These are phyloP conservation scores for Drosophila ananassae DNA, from an alignment of 1,140 invertebrate species.

Conservation along the genomic window DNA sequence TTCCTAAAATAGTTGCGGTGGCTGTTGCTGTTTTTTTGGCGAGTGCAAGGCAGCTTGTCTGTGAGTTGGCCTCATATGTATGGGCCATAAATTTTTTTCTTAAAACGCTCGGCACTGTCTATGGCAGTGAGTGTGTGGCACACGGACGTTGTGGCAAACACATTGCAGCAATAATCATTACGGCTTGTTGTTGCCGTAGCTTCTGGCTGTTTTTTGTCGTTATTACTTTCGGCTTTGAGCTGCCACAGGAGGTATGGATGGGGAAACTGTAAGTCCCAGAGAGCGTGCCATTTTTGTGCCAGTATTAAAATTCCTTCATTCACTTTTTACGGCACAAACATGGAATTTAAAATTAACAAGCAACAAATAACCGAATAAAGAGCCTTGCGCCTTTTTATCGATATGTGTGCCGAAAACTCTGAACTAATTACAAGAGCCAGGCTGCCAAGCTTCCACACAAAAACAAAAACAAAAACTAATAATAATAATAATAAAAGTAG, in stretches of 20 bases:
- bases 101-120: conserved; percentile 29
- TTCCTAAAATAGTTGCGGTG: conserved; percentile 37
- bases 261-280: not conserved
- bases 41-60: conserved; percentile 30
- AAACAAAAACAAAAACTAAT: conserved; percentile 1
- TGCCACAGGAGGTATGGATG: conserved; percentile 2
- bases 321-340: conserved; percentile 73
- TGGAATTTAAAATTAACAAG: conserved; percentile 80
- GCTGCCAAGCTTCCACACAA: not conserved
- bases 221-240: conserved; percentile 71
- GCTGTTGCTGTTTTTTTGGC: conserved; percentile 12
- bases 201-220: conserved; percentile 62
- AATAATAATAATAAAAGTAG: conserved; percentile 33
- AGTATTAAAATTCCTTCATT: conserved; percentile 73
- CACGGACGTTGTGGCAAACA: conserved; percentile 75
- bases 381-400: conserved; percentile 38
- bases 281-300: conserved; percentile 51
- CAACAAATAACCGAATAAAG: conserved; percentile 59
- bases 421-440: conserved; percentile 56
- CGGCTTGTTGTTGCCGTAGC: conserved; percentile 69
- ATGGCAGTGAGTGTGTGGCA: conserved; percentile 9
- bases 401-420: conserved; percentile 22
- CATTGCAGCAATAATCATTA: conserved; percentile 80
- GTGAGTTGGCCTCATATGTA: conserved; percentile 52
- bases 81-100: conserved; percentile 71